phyloP scores from a whole-genome alignment of 2,888 invertebrate species.

The Cephus spinipes region DNA sequence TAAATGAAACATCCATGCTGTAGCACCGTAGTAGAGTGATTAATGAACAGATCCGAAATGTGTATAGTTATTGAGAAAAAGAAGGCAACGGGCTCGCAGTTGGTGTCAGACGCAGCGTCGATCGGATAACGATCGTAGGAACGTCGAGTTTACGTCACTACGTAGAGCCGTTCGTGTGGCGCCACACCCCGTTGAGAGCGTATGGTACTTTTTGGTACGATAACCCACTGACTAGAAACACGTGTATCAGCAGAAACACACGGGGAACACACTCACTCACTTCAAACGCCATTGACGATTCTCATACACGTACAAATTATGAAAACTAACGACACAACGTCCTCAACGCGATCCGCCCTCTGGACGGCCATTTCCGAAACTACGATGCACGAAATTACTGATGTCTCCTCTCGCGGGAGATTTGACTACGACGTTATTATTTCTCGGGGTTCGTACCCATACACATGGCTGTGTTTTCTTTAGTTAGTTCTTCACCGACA shows the following conservation, averaged over 20 bases:
- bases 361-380: neutral
- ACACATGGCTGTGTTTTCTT: neutral
- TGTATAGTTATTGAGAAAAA: neutral
- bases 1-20: neutral
- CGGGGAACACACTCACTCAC: neutral
- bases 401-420: neutral
- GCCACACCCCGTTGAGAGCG: neutral
- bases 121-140: constrained; percentile 4
- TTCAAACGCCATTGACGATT: neutral
- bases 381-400: neutral
- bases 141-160: neutral
- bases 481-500: neutral
- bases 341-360: neutral
- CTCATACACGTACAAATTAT: neutral
- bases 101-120: neutral
- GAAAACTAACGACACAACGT: neutral
- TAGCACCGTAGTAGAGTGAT: neutral
- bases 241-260: neutral
- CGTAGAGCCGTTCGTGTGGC: neutral
- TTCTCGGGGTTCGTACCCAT: neutral
- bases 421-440: neutral
- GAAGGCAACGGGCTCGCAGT: neutral
- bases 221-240: neutral
- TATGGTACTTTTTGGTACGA: neutral
- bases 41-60: neutral